Conservation (phyloP, 2,113 vertebrate species). For the Microcebus tavaratra region DNA sequence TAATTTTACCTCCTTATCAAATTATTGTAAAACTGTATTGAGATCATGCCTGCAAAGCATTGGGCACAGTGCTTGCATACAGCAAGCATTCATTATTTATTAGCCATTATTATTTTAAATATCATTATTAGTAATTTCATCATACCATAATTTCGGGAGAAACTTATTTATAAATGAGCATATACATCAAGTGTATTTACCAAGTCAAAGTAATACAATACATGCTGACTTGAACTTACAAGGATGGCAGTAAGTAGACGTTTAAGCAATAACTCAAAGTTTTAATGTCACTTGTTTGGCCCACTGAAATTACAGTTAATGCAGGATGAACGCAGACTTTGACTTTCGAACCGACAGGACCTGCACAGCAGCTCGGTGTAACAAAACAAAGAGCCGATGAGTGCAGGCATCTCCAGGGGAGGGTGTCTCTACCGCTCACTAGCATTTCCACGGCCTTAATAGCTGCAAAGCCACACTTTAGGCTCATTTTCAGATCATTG, state of each 20-base stretch:
- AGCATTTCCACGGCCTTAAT: background rate
- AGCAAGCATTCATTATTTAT: too few relatives aligned
- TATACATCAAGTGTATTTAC: background rate
- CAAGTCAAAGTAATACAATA: background rate
- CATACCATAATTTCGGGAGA: background rate
- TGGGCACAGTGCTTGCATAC: background rate
- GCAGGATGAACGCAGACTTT: background rate
- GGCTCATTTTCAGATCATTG: background rate
- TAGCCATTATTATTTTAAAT: background rate
- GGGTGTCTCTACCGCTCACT: background rate
- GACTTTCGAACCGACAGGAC: background rate
- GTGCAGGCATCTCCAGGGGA: fast-evolving
- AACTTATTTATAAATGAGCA: background rate
- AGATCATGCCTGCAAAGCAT: background rate
- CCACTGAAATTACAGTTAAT: background rate
- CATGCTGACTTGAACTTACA: background rate
- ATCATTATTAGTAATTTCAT: background rate
- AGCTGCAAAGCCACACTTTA: background rate
- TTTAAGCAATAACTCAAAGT: background rate
- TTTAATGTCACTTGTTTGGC: background rate
- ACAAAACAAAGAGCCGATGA: background rate
- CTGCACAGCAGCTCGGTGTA: background rate
- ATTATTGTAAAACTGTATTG: background rate
- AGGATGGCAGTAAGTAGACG: background rate
- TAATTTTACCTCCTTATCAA: background rate